A percentile compares a stretch with the other conserved stretches of the same genome.
These are phyloP conservation scores for Toxonevra muliebris DNA, from an alignment of 2,888 invertebrate genomes.

Conservation along the genomic window DNA sequence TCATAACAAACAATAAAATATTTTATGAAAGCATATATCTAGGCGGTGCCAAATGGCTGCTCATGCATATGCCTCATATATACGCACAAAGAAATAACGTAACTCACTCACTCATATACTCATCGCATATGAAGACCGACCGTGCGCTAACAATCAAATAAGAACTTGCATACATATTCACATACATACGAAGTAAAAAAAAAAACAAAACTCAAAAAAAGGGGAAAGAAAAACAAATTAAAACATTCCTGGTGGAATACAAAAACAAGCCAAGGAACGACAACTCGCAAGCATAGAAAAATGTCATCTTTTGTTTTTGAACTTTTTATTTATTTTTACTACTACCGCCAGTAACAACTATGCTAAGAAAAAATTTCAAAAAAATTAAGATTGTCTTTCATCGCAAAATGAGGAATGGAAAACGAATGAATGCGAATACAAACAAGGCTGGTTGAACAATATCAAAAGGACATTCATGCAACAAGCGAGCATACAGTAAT, in stretches of 20 bases:
- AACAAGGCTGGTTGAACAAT: constrained; percentile 56
- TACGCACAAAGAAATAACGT: neutral
- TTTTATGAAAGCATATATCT: constrained; percentile 36
- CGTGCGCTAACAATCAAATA: too few species aligned
- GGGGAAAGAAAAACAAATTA: constrained; percentile 53
- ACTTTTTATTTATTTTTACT: neutral
- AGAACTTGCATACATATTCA: constrained; percentile 33
- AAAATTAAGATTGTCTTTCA: neutral
- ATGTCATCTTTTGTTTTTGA: constrained; percentile 22
- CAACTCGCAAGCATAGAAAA: constrained; percentile 16
- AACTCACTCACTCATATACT: too few species aligned
- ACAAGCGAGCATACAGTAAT: constrained; percentile 52
- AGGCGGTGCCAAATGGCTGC: constrained; percentile 23
- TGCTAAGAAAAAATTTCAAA: neutral
- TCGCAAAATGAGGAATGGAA: neutral
- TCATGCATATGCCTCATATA: neutral
- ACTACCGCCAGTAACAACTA: neutral
- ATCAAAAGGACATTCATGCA: constrained; percentile 60
- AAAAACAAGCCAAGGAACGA: constrained; percentile 25
- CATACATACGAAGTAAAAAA: constrained; percentile 53
- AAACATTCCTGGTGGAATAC: constrained; percentile 52
- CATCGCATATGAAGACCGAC: too few species aligned
- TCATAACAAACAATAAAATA: constrained; percentile 51
- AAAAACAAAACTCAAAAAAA: constrained; percentile 21
- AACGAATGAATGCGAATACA: neutral